phyloP scores from a whole-genome alignment of 2,888 invertebrate genomes.

The Prosapia bicincta region DNA sequence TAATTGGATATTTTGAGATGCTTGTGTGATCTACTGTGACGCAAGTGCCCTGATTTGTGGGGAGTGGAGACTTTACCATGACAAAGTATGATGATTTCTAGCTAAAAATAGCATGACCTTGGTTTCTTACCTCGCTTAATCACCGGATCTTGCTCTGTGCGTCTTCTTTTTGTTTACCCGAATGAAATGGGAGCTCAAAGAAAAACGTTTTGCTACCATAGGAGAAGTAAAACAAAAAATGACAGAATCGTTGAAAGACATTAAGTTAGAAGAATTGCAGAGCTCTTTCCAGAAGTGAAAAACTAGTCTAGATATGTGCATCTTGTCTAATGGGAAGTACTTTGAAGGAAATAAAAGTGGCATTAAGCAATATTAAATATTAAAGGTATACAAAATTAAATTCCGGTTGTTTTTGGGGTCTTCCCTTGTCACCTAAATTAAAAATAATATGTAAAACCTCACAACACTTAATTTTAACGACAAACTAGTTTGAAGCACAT shows the following conservation, averaged over 20 bases:
- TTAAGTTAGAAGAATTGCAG: slow-evolving; percentile 7
- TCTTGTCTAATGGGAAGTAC: not conserved
- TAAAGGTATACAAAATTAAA: no score
- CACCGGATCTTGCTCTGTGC: not conserved
- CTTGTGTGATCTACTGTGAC: not conserved
- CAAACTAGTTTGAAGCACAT: no score
- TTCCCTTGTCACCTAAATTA: no score
- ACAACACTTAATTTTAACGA: no score
- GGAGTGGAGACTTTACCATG: slow-evolving; percentile 1
- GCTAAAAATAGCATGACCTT: not conserved
- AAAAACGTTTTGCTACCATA: slow-evolving; percentile 7
- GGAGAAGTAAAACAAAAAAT: slow-evolving; percentile 8
- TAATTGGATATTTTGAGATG: not conserved
- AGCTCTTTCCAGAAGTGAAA: no score
- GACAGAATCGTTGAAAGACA: slow-evolving; percentile 1
- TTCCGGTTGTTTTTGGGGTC: no score
- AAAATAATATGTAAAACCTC: no score
- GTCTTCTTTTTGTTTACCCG: not conserved
- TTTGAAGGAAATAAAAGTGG: no score
- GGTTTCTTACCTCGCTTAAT: slow-evolving; percentile 4
- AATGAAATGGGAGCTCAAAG: slow-evolving; percentile 6
- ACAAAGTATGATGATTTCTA: slow-evolving; percentile 7
- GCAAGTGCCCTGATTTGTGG: slow-evolving; percentile 13
- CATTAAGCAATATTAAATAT: no score
- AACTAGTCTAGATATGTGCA: no score